A percentile compares a stretch with the other conserved stretches of the same genome.
phyloP scores from a whole-genome alignment of 1,140 invertebrate species.

The Onthophagus taurus region DNA sequence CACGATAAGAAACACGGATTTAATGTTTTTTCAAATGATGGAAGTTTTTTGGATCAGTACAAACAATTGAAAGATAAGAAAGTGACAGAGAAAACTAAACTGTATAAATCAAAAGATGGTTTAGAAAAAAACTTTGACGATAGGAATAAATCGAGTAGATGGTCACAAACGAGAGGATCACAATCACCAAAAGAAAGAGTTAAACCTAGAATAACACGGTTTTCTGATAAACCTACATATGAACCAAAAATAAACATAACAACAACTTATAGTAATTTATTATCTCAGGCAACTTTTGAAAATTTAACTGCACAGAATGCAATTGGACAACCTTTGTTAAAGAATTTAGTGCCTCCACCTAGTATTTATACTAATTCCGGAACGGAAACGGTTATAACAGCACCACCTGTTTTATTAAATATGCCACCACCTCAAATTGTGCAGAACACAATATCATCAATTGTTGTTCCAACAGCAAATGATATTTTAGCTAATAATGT shows the following conservation, averaged over 20 bases:
- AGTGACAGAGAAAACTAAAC: slow-evolving; percentile 29
- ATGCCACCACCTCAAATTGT: slow-evolving; percentile 35
- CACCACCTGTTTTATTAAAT: slow-evolving; percentile 34
- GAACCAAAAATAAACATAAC: slow-evolving; percentile 34
- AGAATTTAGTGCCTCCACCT: slow-evolving; percentile 22
- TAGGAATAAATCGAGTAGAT: slow-evolving; percentile 31
- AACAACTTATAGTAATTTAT: slow-evolving; percentile 24
- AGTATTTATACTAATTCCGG: slow-evolving; percentile 15
- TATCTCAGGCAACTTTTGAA: slow-evolving; percentile 20
- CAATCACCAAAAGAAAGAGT: slow-evolving; percentile 23
- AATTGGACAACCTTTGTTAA: slow-evolving; percentile 26
- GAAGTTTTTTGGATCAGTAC: slow-evolving; percentile 70
- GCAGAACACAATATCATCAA: slow-evolving; percentile 18
- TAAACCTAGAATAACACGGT: slow-evolving; percentile 22
- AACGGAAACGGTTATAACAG: slow-evolving; percentile 22
- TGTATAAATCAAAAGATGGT: slow-evolving; percentile 36
- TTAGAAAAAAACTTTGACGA: slow-evolving; percentile 17
- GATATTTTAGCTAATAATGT: slow-evolving; percentile 12
- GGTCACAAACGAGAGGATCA: slow-evolving; percentile 19
- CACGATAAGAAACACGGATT: slow-evolving; percentile 26
- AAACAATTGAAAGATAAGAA: slow-evolving; percentile 52
- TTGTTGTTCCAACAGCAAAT: slow-evolving; percentile 20
- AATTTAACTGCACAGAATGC: slow-evolving; percentile 21
- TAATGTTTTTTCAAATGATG: slow-evolving; percentile 71
- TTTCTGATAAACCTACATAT: slow-evolving; percentile 26